Conservation (phyloP, 2,797 vertebrate species). For the Sebastes jordani region DNA sequence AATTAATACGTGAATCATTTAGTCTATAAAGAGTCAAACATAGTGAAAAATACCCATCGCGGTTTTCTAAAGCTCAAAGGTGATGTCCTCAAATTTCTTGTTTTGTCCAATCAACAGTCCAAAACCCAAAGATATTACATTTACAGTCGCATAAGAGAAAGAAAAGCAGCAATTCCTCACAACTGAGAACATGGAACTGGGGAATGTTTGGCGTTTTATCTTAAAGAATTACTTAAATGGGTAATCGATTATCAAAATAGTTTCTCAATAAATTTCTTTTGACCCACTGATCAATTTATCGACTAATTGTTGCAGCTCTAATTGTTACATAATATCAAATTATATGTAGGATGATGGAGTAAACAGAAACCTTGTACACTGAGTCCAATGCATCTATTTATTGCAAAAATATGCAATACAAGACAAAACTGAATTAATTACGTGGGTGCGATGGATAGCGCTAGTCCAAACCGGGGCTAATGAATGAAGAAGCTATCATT, state of each 20-base stretch:
- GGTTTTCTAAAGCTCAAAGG: not conserved
- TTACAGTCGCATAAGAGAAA: not conserved
- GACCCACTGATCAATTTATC: not conserved
- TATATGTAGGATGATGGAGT: not conserved
- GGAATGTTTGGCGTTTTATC: not conserved
- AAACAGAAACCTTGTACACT: not conserved
- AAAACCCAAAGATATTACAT: not conserved
- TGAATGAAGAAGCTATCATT: too few species aligned
- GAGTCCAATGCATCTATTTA: too few species aligned
- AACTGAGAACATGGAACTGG: not conserved
- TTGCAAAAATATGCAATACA: too few species aligned
- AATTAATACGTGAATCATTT: not conserved
- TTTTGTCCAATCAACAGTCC: not conserved
- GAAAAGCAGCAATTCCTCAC: not conserved
- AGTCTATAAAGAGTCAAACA: not conserved
- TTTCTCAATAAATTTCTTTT: not conserved
- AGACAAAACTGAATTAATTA: too few species aligned
- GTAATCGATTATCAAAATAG: not conserved
- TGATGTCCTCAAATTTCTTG: not conserved
- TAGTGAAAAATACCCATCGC: not conserved
- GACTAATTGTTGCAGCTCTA: not conserved
- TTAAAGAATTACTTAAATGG: not conserved
- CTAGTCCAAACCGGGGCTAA: too few species aligned
- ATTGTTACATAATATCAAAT: not conserved
- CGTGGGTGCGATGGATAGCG: too few species aligned